These are phyloP conservation scores for Meloidogyne floridensis DNA, from an alignment of 1,140 invertebrate species.

Conservation along the genomic window DNA sequence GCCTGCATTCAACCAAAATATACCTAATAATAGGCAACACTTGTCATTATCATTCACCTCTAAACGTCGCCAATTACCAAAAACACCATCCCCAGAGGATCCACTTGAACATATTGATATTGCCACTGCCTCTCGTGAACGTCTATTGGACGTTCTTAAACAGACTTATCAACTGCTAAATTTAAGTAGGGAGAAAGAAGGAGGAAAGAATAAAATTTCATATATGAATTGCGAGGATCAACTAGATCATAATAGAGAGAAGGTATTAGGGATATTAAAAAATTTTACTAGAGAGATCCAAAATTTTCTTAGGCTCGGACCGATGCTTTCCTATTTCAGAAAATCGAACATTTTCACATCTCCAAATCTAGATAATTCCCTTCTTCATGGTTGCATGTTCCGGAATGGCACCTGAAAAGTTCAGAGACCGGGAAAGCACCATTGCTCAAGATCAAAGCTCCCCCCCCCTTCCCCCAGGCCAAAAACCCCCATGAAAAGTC, in stretches of 20 bases:
- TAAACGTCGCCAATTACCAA: conserved; percentile 16
- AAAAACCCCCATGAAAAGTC: too few species aligned
- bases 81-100: conserved; percentile 13
- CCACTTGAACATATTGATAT: conserved; percentile 7
- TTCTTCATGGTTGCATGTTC: too few species aligned
- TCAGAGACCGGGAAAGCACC: too few species aligned
- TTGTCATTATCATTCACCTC: conserved; percentile 15
- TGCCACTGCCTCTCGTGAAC: conserved; percentile 11
- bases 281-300: too few species aligned
- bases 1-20: background rate
- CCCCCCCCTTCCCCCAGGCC: too few species aligned
- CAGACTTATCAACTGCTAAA: background rate
- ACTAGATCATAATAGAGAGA: background rate
- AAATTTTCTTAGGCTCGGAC: too few species aligned
- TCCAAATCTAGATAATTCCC: too few species aligned
- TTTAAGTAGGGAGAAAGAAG: background rate
- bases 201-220: background rate
- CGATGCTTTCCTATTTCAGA: too few species aligned
- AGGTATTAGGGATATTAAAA: background rate
- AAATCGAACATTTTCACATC: too few species aligned
- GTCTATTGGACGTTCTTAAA: conserved; percentile 4
- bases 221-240: background rate
- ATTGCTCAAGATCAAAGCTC: too few species aligned
- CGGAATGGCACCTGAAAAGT: too few species aligned
- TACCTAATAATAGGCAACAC: background rate